Evolutionary conservation across 2,113 vertebrate species (phyloP).

Genomic region (Camelus bactrianus): DNA sequence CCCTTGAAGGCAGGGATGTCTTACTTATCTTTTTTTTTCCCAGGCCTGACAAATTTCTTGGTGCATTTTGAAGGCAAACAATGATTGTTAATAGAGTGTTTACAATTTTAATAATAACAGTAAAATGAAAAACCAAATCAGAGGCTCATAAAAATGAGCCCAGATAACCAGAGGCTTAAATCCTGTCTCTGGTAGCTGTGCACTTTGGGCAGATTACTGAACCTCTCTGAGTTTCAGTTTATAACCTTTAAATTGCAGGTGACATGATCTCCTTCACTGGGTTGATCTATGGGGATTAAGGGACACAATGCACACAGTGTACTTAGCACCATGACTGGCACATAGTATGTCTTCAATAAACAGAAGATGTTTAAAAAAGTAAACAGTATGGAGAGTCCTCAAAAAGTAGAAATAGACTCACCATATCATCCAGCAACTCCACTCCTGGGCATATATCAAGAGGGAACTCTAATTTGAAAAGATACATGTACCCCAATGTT

Average conservation of each 20-base stretch:
- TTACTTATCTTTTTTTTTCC: background rate
- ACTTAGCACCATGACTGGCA: background rate
- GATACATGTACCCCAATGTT: too few species aligned
- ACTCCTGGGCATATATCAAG: too few species aligned
- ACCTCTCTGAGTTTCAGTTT: background rate
- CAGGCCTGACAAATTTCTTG: background rate
- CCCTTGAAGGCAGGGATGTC: background rate
- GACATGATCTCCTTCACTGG: background rate
- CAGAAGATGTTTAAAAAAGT: background rate
- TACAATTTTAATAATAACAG: constrained; percentile 25
- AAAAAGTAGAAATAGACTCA: too few species aligned
- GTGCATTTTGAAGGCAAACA: background rate
- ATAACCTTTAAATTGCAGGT: background rate
- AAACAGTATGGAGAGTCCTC: background rate
- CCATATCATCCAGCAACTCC: too few species aligned
- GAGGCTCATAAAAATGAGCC: background rate
- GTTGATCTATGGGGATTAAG: background rate
- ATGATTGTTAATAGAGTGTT: background rate
- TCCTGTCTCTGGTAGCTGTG: background rate
- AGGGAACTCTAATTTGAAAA: too few species aligned
- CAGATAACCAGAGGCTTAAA: background rate
- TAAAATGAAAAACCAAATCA: constrained; percentile 34
- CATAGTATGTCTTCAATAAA: background rate
- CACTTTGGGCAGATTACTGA: background rate
- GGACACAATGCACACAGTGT: too few species aligned